Conservation (phyloP, 2,888 invertebrate species). For the Ctenicera cuprea region DNA sequence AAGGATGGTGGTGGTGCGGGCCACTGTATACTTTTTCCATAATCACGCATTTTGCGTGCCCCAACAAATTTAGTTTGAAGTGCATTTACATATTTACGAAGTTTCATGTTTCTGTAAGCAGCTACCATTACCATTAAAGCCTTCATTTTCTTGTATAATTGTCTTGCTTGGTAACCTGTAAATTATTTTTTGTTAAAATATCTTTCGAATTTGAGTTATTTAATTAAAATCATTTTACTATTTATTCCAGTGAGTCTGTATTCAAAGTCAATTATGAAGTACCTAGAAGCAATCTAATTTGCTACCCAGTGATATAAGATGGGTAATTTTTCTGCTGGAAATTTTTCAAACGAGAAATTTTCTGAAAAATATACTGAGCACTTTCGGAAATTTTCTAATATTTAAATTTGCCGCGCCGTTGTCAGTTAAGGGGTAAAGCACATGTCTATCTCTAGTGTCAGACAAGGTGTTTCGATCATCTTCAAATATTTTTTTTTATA, state of each 20-base stretch:
- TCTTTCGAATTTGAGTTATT: not conserved
- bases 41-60: constrained; percentile 82
- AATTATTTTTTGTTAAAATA: constrained; percentile 17
- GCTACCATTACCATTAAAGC: constrained; percentile 89
- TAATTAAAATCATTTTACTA: not conserved
- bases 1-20: constrained; percentile 85
- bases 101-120: constrained; percentile 87
- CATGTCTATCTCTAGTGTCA: too few species aligned
- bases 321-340: too few species aligned
- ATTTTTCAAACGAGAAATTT: too few species aligned
- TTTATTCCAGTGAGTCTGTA: not conserved
- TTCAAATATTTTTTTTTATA: too few species aligned
- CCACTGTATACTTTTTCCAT: constrained; percentile 88
- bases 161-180: constrained; percentile 75
- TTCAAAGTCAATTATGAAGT: not conserved
- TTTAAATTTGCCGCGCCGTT: too few species aligned
- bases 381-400: too few species aligned
- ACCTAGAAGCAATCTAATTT: too few species aligned
- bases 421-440: too few species aligned
- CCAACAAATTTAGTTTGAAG: constrained; percentile 79
- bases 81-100: constrained; percentile 81
- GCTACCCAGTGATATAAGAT: too few species aligned
- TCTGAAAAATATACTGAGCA: too few species aligned
- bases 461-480: too few species aligned
- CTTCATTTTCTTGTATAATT: constrained; percentile 88